Evolutionary conservation across 2,888 invertebrate genomes (phyloP).

Genomic region (Clusia tigrina): DNA sequence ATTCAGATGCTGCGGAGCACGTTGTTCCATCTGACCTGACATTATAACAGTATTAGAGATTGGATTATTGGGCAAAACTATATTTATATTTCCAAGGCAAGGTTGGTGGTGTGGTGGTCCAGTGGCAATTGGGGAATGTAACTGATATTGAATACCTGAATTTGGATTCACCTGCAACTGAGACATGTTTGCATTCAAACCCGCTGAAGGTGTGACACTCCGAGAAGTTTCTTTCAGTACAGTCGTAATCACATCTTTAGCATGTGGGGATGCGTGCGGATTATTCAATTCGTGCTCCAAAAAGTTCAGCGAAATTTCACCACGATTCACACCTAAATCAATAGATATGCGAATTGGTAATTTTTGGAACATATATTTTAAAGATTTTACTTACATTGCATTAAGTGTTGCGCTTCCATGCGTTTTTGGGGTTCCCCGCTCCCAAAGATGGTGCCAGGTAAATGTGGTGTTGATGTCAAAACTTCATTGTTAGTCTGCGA

Average conservation of each 20-base stretch:
- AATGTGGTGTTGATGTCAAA: constrained; percentile 5
- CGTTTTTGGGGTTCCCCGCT: constrained; percentile 38
- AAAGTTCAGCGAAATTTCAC: constrained; percentile 79
- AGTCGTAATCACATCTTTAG: constrained; percentile 49
- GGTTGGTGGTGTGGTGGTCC: constrained; percentile 20
- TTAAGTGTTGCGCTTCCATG: constrained; percentile 76
- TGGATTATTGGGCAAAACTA: not conserved
- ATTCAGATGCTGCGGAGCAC: not conserved
- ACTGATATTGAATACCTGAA: constrained; percentile 29
- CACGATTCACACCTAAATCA: constrained; percentile 71
- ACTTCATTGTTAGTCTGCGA: constrained; percentile 24
- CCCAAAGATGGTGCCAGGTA: constrained; percentile 25
- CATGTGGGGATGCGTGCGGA: constrained; percentile 45
- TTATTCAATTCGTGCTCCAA: constrained; percentile 80
- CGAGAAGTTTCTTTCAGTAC: constrained; percentile 47
- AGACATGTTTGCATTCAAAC: constrained; percentile 21
- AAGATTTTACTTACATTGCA: constrained; percentile 69
- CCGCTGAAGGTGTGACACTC: constrained; percentile 35
- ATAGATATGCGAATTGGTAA: not conserved
- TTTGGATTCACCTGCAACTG: constrained; percentile 34
- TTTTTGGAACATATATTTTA: not conserved
- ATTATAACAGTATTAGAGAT: not conserved
- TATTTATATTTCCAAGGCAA: constrained; percentile 17
- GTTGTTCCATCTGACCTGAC: not conserved
- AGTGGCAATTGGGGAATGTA: constrained; percentile 22